Evolutionary conservation across 2,888 invertebrate genomes (phyloP).

Genomic region (Trissolcus japonicus): DNA sequence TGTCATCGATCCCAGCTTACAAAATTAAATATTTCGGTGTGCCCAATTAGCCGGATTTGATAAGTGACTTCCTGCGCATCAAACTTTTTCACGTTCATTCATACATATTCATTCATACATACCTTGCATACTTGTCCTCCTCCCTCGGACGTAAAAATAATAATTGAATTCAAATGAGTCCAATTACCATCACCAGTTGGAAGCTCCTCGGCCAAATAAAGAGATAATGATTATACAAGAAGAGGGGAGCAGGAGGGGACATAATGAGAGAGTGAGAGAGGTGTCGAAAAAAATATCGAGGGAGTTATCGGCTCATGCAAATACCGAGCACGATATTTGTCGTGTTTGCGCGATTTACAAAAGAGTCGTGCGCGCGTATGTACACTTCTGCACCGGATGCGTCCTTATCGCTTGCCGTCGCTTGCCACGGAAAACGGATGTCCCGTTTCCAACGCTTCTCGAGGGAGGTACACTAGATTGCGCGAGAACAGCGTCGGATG

Average conservation of each 20-base stretch:
- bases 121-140: background rate
- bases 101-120: constrained; percentile 4
- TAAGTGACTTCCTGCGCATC: constrained; percentile 44
- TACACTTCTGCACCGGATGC: constrained; percentile 58
- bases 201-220: background rate
- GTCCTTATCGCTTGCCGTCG: constrained; percentile 58
- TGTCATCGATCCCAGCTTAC: constrained; percentile 54
- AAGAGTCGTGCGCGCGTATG: constrained; percentile 51
- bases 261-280: background rate
- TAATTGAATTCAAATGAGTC: too few relatives aligned
- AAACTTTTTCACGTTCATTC: constrained; percentile 26
- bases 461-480: constrained; percentile 57
- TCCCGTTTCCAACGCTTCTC: constrained; percentile 60
- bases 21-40: constrained; percentile 55
- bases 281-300: background rate
- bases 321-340: constrained; percentile 39
- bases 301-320: constrained; percentile 29
- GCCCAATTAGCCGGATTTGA: constrained; percentile 48
- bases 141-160: too few relatives aligned
- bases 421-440: constrained; percentile 61
- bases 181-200: too few relatives aligned
- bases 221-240: too few relatives aligned
- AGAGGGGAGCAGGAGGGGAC: background rate
- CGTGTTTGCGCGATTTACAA: constrained; percentile 52
- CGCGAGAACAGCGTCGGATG: constrained; percentile 54